A percentile compares a stretch with the other conserved stretches of the same genome.
These are phyloP conservation scores for Gryllus bimaculatus DNA, from an alignment of 1,140 invertebrate genomes.

Conservation along the genomic window DNA sequence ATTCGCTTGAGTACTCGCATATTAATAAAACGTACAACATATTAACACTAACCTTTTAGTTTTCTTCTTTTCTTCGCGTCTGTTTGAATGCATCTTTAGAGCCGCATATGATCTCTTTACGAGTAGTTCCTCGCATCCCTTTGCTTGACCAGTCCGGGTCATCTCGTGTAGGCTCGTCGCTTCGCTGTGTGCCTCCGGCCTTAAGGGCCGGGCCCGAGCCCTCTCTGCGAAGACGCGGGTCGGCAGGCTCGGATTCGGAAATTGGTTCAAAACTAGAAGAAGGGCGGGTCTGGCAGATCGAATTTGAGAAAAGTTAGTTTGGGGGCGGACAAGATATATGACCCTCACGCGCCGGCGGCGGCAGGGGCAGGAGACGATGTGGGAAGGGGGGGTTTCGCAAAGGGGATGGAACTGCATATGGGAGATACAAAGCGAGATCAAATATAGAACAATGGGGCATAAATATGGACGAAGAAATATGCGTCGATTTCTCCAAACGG, in stretches of 20 bases:
- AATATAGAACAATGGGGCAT: background rate
- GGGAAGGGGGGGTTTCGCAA: background rate
- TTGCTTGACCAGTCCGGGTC: too few relatives aligned
- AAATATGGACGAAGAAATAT: background rate
- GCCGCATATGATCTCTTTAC: too few relatives aligned
- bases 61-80: too few relatives aligned
- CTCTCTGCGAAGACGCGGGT: too few relatives aligned
- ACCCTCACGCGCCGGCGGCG: background rate
- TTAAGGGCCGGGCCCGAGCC: too few relatives aligned
- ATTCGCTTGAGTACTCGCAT: too few relatives aligned
- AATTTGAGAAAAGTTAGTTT: background rate
- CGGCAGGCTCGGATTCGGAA: background rate
- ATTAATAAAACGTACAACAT: too few relatives aligned
- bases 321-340: background rate
- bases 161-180: too few relatives aligned
- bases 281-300: background rate
- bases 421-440: background rate
- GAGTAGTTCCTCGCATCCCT: too few relatives aligned
- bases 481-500: background rate
- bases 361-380: background rate
- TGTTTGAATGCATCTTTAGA: too few relatives aligned
- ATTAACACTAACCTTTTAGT: too few relatives aligned
- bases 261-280: background rate
- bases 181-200: too few relatives aligned
- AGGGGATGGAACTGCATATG: background rate